Base-by-base conservation (phyloP, 2,113 vertebrate species). In the Pseudopodoces humilis region DNA sequence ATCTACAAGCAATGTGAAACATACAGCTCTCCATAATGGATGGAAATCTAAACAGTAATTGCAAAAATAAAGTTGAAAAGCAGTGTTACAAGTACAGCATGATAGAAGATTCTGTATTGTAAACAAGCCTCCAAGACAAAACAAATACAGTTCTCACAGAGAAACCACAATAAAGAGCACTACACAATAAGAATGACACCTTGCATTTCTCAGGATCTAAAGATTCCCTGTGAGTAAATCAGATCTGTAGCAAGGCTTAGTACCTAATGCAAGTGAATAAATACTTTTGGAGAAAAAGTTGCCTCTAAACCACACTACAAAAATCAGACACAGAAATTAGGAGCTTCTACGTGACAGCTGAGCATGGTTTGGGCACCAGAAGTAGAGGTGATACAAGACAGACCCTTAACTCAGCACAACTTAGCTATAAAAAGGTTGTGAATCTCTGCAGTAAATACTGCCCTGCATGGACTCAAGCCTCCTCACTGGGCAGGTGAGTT, bases 371-470 rank as follows among this genome's bases (percentile, higher is more conserved):
- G 24, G 43, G 62, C 18, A 86, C 8, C 83, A 86, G 76, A 82
- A 74, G 27, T 8, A 53, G 46, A 88, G 25, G 10, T 44, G 41
- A 78, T 35, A 3, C 20, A 69, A 88, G 15, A 53, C 39, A 39
- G 39, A 39, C 39, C 39, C 11, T 39, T 35, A 77, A 28, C 0
- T 1, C 6, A 74, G 71, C 16, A 39, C 2, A 2, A 12, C 5
- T 65, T 33, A 49, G 31, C 8, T 52, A 35, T 23, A n/a, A 43
- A 60, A 69, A 16, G 4, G 6, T 12, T 39, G n/a, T 35, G 23
- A 74, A 82, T 24, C 37, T 31, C 22, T 23, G 9, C 37, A 47
- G n/a, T 19, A 16, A 59, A 22, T 47, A 52, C 50, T 31, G 23
- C 49, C 14, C 41, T 77, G 55, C 47, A 50, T 81, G 9, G n/a